Evolutionary conservation across 2,888 invertebrate genomes (phyloP), one percentile per base, ranked within the genome.

Genomic region (Rhorus exstirpatorius): DNA sequence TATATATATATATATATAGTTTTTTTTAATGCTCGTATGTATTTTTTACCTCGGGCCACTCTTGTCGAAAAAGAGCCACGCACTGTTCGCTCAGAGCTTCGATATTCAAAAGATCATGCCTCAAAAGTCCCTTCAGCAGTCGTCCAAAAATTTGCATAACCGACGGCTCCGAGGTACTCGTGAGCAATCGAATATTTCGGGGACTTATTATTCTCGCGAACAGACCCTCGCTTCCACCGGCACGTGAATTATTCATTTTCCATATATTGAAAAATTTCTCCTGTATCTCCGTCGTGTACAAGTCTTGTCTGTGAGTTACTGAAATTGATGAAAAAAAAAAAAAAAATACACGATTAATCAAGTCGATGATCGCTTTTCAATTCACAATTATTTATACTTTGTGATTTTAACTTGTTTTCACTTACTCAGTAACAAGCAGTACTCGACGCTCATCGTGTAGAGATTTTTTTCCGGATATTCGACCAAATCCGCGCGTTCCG

Each of bases 41-140:
- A 68, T 49, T 19, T 72, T 90, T 49, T 17, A 95, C 95, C 92
- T 94, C 93, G 0, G 95, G 92, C 96, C 96, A 96, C 79, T 96
- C 95, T 84, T 94, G 94, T 85, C 95, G 94, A 78, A 96, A 96
- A 12, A 97, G 94, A 0, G 95, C 94, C 44, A 96, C 92, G 86
- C 96, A 96, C 86, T 96, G 95, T 63, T 95, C 94, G 85, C 96
- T 96, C 8, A 97, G 90, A 0, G 94, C 93, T 58, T 96, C 95
- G 14, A 95, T 93, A 2, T 93, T 94, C 80, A 97, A 88, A 65
- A 96, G 93, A 21, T 94, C 91, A 55, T 94, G 93, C 6, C 93
- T 93, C 65, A 96, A 89, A 88, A 96, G 80, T 77, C 79, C 86
- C n/a, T 86, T 90, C 46, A 93, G 74, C 78, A 93, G 88, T 46